Percentiles rank a stretch among this genome's conserved stretches.
Conservation (phyloP, 1,140 invertebrate genomes). For the Aethina tumida region DNA sequence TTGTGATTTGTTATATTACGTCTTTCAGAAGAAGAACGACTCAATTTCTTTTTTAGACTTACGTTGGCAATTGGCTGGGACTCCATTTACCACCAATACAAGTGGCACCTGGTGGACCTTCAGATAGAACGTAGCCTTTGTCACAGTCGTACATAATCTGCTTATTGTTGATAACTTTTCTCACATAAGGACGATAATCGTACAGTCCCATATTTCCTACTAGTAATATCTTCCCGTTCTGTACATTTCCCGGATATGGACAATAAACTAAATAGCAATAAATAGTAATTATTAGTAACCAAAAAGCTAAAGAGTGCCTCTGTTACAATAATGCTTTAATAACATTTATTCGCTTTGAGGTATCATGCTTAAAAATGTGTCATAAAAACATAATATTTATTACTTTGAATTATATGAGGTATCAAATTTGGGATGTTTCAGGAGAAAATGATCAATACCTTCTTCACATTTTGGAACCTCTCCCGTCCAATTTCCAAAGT, state of each 20-base stretch:
- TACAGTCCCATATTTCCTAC: slow-evolving; percentile 97
- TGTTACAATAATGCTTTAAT: slow-evolving; percentile 1
- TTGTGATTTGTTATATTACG: background rate
- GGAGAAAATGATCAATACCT: slow-evolving; percentile 40
- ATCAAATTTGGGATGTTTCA: background rate
- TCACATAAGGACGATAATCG: slow-evolving; percentile 92
- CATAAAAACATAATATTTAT: too few species aligned
- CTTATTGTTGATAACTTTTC: slow-evolving; percentile 82
- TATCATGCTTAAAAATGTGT: too few species aligned
- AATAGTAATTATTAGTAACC: background rate
- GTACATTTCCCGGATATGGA: slow-evolving; percentile 83
- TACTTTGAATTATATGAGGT: background rate
- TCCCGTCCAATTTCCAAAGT: slow-evolving; percentile 88
- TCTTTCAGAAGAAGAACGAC: background rate
- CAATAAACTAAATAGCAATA: slow-evolving; percentile 63
- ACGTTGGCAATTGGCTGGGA: slow-evolving; percentile 65
- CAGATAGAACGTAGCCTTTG: slow-evolving; percentile 74
- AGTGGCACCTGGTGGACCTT: slow-evolving; percentile 86
- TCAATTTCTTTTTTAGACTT: slow-evolving; percentile 12
- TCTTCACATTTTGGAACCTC: slow-evolving; percentile 76
- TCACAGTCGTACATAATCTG: slow-evolving; percentile 96
- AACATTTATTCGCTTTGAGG: too few species aligned
- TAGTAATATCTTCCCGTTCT: slow-evolving; percentile 83
- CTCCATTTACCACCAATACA: slow-evolving; percentile 86
- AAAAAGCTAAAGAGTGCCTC: too few species aligned